Conservation (phyloP, 2,797 vertebrate species). For the Rallus crepitans region DNA sequence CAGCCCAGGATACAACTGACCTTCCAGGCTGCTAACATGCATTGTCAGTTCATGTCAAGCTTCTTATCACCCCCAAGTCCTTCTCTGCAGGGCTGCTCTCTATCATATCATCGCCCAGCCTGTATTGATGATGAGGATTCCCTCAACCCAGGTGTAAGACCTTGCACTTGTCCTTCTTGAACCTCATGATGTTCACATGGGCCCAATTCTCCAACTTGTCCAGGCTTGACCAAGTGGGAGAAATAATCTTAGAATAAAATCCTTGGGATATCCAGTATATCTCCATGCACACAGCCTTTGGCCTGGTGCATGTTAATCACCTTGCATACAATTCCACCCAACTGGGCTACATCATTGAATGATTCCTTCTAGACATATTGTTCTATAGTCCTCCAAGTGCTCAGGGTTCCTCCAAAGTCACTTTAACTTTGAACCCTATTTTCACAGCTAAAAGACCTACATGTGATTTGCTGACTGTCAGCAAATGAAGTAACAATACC, state of each 20-base stretch:
- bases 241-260: background rate
- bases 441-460: background rate
- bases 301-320: rapidly evolving
- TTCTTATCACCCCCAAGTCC: too few relatives aligned
- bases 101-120: too few relatives aligned
- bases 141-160: too few relatives aligned
- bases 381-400: background rate
- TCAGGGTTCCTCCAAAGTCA: background rate
- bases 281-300: background rate
- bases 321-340: background rate
- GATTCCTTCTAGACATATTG: background rate
- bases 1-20: too few relatives aligned
- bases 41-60: too few relatives aligned
- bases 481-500: background rate
- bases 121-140: too few relatives aligned
- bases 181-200: too few relatives aligned
- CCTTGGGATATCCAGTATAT: background rate
- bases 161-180: too few relatives aligned
- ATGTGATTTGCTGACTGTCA: background rate
- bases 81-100: too few relatives aligned
- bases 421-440: background rate
- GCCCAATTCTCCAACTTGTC: too few relatives aligned
- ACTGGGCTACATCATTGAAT: background rate
- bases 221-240: background rate
- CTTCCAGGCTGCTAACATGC: too few relatives aligned